Percentiles rank a stretch among this genome's conserved stretches.
Evolutionary conservation across 2,888 invertebrate species (phyloP).

Genomic region (Elmis aenea): DNA sequence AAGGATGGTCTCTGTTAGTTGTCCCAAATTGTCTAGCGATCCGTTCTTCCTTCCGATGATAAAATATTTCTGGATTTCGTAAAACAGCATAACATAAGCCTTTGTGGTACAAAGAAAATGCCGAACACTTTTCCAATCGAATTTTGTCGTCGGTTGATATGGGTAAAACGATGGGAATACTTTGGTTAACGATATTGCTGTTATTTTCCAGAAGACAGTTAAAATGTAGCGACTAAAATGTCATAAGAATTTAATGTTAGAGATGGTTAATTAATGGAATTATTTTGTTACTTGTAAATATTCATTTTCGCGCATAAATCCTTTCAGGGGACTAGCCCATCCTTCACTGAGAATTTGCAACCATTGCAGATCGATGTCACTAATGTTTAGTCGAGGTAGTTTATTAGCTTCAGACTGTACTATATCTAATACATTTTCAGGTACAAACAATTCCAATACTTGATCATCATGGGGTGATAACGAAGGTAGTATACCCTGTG

Average conservation of each 20-base stretch:
- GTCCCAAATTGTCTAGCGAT: constrained; percentile 91
- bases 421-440: constrained; percentile 57
- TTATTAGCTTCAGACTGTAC: constrained; percentile 67
- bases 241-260: too few relatives aligned
- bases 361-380: constrained; percentile 90
- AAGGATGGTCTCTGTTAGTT: constrained; percentile 79
- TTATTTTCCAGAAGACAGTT: constrained; percentile 69
- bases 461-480: constrained; percentile 47
- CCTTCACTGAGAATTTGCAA: constrained; percentile 88
- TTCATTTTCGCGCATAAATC: constrained; percentile 98
- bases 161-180: constrained; percentile 90
- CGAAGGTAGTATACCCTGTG: neutral
- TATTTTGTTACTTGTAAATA: constrained; percentile 79
- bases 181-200: constrained; percentile 76
- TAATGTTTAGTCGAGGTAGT: constrained; percentile 72
- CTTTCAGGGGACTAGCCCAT: constrained; percentile 93
- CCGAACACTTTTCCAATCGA: constrained; percentile 60
- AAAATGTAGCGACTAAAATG: constrained; percentile 50
- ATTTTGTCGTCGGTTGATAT: constrained; percentile 70
- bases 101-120: constrained; percentile 62
- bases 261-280: too few relatives aligned
- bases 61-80: constrained; percentile 86
- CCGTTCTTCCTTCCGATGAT: constrained; percentile 91
- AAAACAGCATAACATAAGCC: constrained; percentile 71
- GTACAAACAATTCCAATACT: constrained; percentile 84